phyloP scores from a whole-genome alignment of 2,888 invertebrate genomes.

The Dryomyza anilis region DNA sequence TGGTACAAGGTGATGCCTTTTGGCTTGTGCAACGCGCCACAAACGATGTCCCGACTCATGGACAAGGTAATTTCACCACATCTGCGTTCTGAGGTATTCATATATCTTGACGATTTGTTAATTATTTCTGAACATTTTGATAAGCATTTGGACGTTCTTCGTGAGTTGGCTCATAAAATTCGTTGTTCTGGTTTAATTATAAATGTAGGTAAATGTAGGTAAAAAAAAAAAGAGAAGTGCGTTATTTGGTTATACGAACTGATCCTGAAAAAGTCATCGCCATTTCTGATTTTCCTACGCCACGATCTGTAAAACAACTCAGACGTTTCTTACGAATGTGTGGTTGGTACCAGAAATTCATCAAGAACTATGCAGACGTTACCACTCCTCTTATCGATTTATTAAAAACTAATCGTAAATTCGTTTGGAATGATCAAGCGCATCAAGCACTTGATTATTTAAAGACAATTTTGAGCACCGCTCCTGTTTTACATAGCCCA shows the following conservation, averaged over 20 bases:
- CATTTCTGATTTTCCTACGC: not conserved
- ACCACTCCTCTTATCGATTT: not conserved
- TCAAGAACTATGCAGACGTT: too few species aligned
- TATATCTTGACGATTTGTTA: not conserved
- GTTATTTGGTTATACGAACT: not conserved
- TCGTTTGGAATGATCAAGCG: not conserved
- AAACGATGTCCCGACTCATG: not conserved
- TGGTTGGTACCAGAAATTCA: not conserved
- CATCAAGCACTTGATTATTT: not conserved
- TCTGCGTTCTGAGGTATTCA: not conserved
- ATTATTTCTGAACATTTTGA: constrained; percentile 11
- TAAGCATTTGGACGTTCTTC: not conserved
- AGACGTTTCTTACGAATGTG: not conserved
- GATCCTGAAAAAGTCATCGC: not conserved
- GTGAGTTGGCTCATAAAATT: not conserved
- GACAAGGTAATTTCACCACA: not conserved
- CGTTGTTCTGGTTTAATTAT: constrained; percentile 14
- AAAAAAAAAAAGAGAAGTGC: constrained; percentile 8
- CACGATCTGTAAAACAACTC: not conserved
- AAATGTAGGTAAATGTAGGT: constrained; percentile 24
- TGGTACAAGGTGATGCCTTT: not conserved
- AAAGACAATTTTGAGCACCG: too few species aligned
- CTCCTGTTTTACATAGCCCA: constrained; percentile 26
- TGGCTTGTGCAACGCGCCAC: not conserved
- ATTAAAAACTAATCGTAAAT: not conserved